Conservation (phyloP, 2,888 invertebrate genomes). For the Chaetogeoica ovagalla region DNA sequence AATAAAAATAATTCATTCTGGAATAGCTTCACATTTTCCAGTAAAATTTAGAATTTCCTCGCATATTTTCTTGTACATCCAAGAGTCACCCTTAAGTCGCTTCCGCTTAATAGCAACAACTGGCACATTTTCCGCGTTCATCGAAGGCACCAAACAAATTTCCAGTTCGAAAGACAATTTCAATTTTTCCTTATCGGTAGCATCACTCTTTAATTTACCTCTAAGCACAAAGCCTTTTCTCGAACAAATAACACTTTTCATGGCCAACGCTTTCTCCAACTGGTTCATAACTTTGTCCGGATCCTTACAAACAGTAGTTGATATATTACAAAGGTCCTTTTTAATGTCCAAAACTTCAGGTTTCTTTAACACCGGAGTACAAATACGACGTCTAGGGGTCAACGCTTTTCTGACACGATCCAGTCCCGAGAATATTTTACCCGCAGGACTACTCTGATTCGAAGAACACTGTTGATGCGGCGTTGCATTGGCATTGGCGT, state of each 20-base stretch:
- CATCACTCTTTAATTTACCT: conserved; percentile 64
- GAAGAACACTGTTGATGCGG: conserved; percentile 17
- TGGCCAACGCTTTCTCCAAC: conserved; percentile 66
- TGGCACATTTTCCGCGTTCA: conserved; percentile 57
- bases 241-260: conserved; percentile 64
- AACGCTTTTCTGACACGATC: conserved; percentile 70
- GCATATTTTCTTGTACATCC: conserved; percentile 79
- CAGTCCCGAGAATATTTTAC: conserved; percentile 62
- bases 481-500: not conserved
- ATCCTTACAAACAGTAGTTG: conserved; percentile 69
- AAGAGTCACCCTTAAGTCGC: conserved; percentile 75
- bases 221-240: conserved; percentile 67
- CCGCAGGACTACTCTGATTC: conserved; percentile 32
- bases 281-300: conserved; percentile 68
- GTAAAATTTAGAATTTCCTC: conserved; percentile 70
- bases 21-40: conserved; percentile 56
- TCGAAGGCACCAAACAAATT: conserved; percentile 64
- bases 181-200: conserved; percentile 46
- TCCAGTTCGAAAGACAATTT: conserved; percentile 73
- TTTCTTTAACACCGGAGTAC: conserved; percentile 21
- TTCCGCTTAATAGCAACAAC: conserved; percentile 72
- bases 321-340: conserved; percentile 72
- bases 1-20: conserved; percentile 21
- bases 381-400: conserved; percentile 65
- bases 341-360: conserved; percentile 43